phyloP scores from a whole-genome alignment of 2,113 vertebrate species.

The Pheucticus melanocephalus region DNA sequence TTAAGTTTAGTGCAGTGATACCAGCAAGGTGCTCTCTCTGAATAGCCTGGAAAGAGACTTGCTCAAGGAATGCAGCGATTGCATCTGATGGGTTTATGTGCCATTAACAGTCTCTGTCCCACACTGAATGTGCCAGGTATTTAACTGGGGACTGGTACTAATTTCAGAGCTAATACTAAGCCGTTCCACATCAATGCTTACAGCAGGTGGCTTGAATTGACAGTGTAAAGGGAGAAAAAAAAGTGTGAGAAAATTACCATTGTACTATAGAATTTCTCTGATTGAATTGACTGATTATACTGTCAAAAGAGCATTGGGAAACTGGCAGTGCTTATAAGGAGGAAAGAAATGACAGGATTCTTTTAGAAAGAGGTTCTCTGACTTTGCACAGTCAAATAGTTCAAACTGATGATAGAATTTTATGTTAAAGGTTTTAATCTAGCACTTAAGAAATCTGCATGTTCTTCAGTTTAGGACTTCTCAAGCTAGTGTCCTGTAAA shows the following conservation, averaged over 20 bases:
- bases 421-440: conserved; percentile 61
- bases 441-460: conserved; percentile 16
- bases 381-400: conserved; percentile 65
- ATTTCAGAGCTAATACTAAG: conserved; percentile 97
- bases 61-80: conserved; percentile 76
- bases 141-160: conserved; percentile 93
- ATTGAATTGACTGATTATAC: conserved; percentile 87
- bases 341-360: conserved; percentile 63
- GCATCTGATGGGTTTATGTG: conserved; percentile 81
- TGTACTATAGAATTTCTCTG: conserved; percentile 85
- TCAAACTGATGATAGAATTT: conserved; percentile 60
- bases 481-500: not conserved
- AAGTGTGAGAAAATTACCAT: conserved; percentile 82
- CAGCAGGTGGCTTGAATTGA: conserved; percentile 86
- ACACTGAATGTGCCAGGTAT: conserved; percentile 82
- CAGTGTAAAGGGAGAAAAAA: conserved; percentile 73
- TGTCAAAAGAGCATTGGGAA: conserved; percentile 74
- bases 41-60: conserved; percentile 63
- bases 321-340: conserved; percentile 63
- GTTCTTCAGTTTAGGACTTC: conserved; percentile 43
- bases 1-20: conserved; percentile 2
- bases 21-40: conserved; percentile 57
- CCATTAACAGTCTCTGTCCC: conserved; percentile 81
- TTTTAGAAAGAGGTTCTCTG: conserved; percentile 58
- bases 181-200: conserved; percentile 87